Percentiles rank a stretch among this genome's conserved stretches.
These are phyloP conservation scores for Chamaea fasciata DNA, from an alignment of 2,113 vertebrate species.

Conservation along the genomic window DNA sequence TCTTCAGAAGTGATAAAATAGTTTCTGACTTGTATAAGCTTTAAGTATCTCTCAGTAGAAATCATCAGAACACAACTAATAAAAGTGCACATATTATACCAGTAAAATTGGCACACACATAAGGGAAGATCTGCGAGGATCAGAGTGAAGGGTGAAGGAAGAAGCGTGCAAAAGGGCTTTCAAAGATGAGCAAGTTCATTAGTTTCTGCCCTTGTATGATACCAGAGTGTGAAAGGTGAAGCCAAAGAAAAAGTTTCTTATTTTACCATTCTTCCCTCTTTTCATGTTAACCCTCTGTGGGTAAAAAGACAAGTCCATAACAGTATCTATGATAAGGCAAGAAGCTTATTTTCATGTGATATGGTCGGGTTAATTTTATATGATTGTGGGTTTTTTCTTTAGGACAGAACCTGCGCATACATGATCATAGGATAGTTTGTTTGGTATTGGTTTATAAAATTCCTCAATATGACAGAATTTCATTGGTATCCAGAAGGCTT, in stretches of 20 bases:
- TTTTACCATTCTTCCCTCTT: background rate
- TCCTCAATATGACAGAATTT: background rate
- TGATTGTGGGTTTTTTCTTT: background rate
- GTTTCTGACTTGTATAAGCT: slow-evolving; percentile 50
- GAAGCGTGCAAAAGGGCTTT: slow-evolving; percentile 18
- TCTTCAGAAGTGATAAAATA: slow-evolving; percentile 53
- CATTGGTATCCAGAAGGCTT: background rate
- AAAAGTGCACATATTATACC: slow-evolving; percentile 11
- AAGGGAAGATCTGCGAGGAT: background rate
- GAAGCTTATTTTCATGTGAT: background rate
- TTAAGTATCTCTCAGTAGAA: slow-evolving; percentile 34
- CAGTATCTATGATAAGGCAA: background rate
- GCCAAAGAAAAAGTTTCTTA: background rate
- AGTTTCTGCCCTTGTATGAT: background rate
- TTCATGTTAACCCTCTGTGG: background rate
- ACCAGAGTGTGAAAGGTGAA: slow-evolving; percentile 18
- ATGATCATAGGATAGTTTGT: background rate
- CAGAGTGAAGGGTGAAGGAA: slow-evolving; percentile 17
- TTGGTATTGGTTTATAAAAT: background rate
- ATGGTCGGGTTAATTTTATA: background rate
- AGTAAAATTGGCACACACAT: background rate
- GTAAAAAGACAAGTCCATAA: background rate
- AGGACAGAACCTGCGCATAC: background rate
- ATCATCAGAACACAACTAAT: slow-evolving; percentile 50
- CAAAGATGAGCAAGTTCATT: background rate